phyloP scores from a whole-genome alignment of 2,888 invertebrate species.

The Acleris emargana region DNA sequence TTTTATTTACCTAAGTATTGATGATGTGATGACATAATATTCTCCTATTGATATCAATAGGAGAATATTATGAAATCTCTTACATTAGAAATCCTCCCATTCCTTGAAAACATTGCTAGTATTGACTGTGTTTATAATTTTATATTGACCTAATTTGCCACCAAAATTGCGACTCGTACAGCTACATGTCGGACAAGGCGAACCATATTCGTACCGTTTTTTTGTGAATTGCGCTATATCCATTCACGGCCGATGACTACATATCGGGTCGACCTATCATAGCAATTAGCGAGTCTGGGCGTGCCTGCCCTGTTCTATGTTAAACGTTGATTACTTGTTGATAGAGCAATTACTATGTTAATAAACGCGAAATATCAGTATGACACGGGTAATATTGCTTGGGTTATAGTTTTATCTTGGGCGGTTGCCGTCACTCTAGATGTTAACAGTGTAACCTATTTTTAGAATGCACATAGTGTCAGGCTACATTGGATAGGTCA shows the following conservation, averaged over 20 bases:
- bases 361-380: conserved; percentile 27
- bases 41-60: too few relatives aligned
- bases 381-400: not conserved
- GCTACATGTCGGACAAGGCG: conserved; percentile 37
- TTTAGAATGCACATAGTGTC: too few relatives aligned
- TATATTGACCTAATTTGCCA: conserved; percentile 11
- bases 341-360: conserved; percentile 35
- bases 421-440: too few relatives aligned
- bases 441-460: too few relatives aligned
- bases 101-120: not conserved
- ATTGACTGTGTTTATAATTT: conserved; percentile 9
- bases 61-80: too few relatives aligned
- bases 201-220: conserved; percentile 31
- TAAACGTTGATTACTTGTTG: conserved; percentile 24
- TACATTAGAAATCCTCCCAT: not conserved
- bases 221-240: too few relatives aligned
- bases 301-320: conserved; percentile 2
- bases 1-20: too few relatives aligned
- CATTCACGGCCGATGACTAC: too few relatives aligned
- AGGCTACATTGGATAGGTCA: too few relatives aligned
- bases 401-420: too few relatives aligned
- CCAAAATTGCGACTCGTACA: conserved; percentile 9
- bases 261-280: conserved; percentile 15
- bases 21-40: too few relatives aligned
- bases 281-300: conserved; percentile 21